Evolutionary conservation across 2,113 vertebrate species (phyloP), one percentile per base, ranked within the genome.

Genomic region (Turdus rufiventris): DNA sequence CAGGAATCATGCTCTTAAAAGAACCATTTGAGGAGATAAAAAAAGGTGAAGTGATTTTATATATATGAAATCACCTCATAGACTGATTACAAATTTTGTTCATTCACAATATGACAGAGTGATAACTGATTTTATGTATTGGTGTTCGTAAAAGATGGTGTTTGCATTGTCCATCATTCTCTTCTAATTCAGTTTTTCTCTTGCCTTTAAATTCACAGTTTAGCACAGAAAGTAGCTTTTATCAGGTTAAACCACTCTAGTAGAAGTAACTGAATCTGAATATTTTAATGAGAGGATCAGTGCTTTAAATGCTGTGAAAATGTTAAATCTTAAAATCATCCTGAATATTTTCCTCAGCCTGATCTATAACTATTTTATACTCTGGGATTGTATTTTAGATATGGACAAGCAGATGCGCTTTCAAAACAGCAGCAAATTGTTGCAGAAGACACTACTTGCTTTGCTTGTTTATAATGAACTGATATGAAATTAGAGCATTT

Each of bases 1-100:
- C 34, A 97, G 90, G 93, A 94, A 77, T 80, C 93, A 47, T 94
- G 80, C 81, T 97, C 82, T 97, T 97, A 86, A 97, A 97, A 94
- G 87, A 91, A 94, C 53, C 70, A 80, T 92, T 96, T 94, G 51
- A 91, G 87, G 24, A 73, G 61, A 91, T 45, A 36, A 96, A 85
- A 86, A 95, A 96, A 96, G 31, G 82, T 87, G 82, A 97, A 42
- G n/a, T 85, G 77, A 83, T 95, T 97, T 97, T 96, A 63, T 92
- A 89, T 47, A 45, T 65, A 67, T 57, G 75, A 86, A 54, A 96
- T 97, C 77, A 95, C 66, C 62, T 79, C 56, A 72, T 51, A 94
- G 65, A 48, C 81, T 95, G 68, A 97, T 96, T 96, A 91, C 60
- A 93, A 94, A 96, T 91, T 10, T 61, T 94, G 31, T 68, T 95